Evolutionary conservation across 2,797 vertebrate genomes (phyloP).

Genomic region (Pseudocheirus occidentalis): DNA sequence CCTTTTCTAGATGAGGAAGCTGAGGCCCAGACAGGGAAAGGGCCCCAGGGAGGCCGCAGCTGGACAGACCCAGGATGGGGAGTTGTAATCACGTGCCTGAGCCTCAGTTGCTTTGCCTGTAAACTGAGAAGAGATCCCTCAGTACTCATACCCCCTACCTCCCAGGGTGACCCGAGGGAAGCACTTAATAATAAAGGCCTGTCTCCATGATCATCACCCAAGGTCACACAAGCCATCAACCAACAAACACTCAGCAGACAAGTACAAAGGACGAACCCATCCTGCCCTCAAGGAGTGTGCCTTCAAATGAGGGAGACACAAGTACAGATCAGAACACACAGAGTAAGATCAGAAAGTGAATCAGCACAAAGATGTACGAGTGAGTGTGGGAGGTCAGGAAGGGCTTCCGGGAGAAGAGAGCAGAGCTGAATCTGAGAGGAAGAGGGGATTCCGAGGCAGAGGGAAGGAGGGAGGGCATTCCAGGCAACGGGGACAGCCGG

Average conservation of each 20-base stretch:
- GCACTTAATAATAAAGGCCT: not conserved
- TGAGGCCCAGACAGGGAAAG: not conserved
- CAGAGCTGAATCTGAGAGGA: not conserved
- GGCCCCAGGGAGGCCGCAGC: not conserved
- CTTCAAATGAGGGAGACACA: not conserved
- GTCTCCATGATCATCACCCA: not conserved
- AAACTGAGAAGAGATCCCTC: not conserved
- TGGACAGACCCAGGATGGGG: not conserved
- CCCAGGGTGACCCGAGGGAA: not conserved
- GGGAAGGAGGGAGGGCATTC: not conserved
- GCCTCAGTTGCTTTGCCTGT: not conserved
- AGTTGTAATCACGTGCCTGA: too few species aligned
- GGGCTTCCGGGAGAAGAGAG: not conserved
- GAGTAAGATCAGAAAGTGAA: not conserved
- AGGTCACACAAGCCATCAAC: too few species aligned
- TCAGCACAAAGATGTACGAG: not conserved
- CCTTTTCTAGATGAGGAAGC: not conserved
- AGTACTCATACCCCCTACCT: not conserved
- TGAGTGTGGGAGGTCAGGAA: not conserved
- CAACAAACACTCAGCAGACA: not conserved
- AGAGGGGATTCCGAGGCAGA: not conserved
- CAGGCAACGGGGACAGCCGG: not conserved
- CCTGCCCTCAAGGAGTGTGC: not conserved
- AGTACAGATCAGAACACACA: not conserved
- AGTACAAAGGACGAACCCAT: accelerated